Conservation (phyloP, 2,113 vertebrate genomes). For the Spea bombifrons region DNA sequence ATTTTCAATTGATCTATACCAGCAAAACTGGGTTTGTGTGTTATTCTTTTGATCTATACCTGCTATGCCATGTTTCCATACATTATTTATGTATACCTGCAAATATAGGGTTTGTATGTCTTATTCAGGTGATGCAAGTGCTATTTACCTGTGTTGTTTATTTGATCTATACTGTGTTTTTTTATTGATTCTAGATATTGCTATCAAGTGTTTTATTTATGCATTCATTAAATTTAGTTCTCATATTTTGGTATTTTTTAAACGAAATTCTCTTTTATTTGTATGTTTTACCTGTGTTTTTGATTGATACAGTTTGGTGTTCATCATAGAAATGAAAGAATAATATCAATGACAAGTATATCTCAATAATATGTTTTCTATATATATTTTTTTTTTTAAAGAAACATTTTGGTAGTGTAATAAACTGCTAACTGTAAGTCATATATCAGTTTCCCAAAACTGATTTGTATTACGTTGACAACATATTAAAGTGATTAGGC, state of each 20-base stretch:
- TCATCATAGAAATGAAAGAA: not conserved
- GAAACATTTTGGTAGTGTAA: not conserved
- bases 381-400: too few species aligned
- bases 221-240: slow-evolving; percentile 27
- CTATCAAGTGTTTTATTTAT: slow-evolving; percentile 8
- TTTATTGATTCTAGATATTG: slow-evolving; percentile 10
- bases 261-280: not conserved
- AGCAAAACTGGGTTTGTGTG: too few species aligned
- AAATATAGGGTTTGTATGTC: too few species aligned
- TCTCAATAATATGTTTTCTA: too few species aligned
- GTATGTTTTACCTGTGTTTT: slow-evolving; percentile 5
- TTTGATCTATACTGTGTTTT: not conserved
- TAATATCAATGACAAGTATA: slow-evolving; percentile 8
- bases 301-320: slow-evolving; percentile 2
- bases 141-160: too few species aligned
- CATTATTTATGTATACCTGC: too few species aligned
- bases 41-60: too few species aligned
- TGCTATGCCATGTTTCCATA: too few species aligned
- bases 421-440: not conserved
- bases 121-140: too few species aligned
- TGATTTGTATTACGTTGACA: slow-evolving; percentile 2
- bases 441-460: not conserved
- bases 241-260: slow-evolving; percentile 32
- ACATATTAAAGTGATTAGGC: not conserved
- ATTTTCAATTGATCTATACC: too few species aligned